Conservation (phyloP, 2,797 vertebrate genomes). For the Orientallactaga sibirica region DNA sequence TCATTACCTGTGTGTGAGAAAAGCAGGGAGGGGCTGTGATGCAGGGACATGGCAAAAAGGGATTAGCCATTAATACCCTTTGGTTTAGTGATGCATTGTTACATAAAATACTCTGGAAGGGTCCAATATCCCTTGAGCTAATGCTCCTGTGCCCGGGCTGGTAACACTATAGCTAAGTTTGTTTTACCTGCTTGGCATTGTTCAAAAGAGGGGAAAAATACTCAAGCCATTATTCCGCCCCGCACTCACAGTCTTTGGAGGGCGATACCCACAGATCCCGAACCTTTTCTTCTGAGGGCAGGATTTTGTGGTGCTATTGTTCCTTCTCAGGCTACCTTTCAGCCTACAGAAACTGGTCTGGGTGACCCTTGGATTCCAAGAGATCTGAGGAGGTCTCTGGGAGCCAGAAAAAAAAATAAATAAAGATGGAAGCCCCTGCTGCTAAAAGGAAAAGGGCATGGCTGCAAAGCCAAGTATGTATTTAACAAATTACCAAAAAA, state of each 20-base stretch:
- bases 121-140: conserved; percentile 80
- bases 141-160: conserved; percentile 76
- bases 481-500: not conserved
- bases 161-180: conserved; percentile 85
- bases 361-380: not conserved
- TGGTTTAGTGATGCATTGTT: conserved; percentile 82
- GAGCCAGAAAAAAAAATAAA: not conserved
- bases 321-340: not conserved
- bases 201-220: conserved; percentile 64
- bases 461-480: not conserved
- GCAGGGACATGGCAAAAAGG: conserved; percentile 79
- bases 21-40: conserved; percentile 79
- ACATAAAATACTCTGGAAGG: conserved; percentile 79
- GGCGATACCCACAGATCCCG: conserved; percentile 73
- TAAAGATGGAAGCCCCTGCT: not conserved
- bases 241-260: conserved; percentile 57
- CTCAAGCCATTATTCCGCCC: conserved; percentile 44
- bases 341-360: conserved; percentile 52
- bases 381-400: not conserved
- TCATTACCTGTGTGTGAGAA: conserved; percentile 82
- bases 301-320: conserved; percentile 22
- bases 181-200: conserved; percentile 80
- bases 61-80: conserved; percentile 82
- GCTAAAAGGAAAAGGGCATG: not conserved
- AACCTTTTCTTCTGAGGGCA: conserved; percentile 48